Conservation (phyloP, 2,888 invertebrate genomes). For the Synergus umbraculus region DNA sequence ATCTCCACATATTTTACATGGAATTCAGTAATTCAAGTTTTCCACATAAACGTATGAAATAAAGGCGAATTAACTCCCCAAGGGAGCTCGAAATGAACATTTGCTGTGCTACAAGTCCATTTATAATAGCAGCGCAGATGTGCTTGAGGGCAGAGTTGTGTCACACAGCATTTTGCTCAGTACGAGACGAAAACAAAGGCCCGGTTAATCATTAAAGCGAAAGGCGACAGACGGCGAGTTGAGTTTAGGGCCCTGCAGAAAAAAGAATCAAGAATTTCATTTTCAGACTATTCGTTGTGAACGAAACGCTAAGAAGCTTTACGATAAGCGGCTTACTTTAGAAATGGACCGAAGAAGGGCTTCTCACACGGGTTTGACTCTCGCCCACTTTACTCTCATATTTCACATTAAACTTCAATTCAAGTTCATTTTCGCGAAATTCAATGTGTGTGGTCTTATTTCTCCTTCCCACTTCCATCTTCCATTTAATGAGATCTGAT, state of each 20-base stretch:
- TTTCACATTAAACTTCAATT: conserved; percentile 70
- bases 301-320: conserved; percentile 53
- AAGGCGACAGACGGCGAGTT: conserved; percentile 29
- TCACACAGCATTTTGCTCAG: conserved; percentile 2
- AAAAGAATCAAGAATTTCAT: conserved; percentile 58
- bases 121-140: conserved; percentile 37
- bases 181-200: conserved; percentile 44
- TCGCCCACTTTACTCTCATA: conserved; percentile 64
- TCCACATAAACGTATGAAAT: background rate
- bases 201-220: conserved; percentile 52
- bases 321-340: conserved; percentile 56
- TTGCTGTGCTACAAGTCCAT: conserved; percentile 39
- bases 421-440: conserved; percentile 62
- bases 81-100: conserved; percentile 19
- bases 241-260: conserved; percentile 50
- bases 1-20: too few species aligned
- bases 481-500: conserved; percentile 2
- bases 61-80: background rate
- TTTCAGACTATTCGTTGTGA: conserved; percentile 59
- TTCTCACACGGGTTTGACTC: conserved; percentile 49
- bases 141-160: conserved; percentile 38
- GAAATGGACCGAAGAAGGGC: conserved; percentile 54
- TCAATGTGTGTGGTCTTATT: conserved; percentile 16
- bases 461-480: too few species aligned
- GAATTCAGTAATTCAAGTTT: background rate